Evolutionary conservation across 2,888 invertebrate genomes (phyloP).

Genomic region (Eupeodes latifasciatus): DNA sequence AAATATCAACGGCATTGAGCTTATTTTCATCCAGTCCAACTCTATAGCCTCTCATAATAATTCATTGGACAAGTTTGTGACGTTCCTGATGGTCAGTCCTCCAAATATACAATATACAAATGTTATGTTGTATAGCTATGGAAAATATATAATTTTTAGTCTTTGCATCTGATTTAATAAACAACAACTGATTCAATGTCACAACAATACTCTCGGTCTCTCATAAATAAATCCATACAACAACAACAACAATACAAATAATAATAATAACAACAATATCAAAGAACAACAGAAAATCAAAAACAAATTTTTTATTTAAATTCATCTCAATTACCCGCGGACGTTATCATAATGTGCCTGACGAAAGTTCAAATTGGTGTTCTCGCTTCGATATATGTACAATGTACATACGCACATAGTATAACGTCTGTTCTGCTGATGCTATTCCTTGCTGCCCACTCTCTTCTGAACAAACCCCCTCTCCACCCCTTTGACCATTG

Average conservation of each 20-base stretch:
- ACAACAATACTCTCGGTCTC: constrained; percentile 13
- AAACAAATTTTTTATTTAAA: constrained; percentile 36
- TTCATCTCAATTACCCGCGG: constrained; percentile 48
- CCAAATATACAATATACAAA: not conserved
- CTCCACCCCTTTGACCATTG: not conserved
- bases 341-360: constrained; percentile 46
- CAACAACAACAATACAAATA: not conserved
- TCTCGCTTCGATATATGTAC: constrained; percentile 11
- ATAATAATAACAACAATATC: not conserved
- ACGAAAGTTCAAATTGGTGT: constrained; percentile 51
- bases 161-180: constrained; percentile 32
- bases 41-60: not conserved
- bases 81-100: not conserved
- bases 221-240: constrained; percentile 5
- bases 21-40: not conserved
- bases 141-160: constrained; percentile 10
- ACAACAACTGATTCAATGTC: constrained; percentile 29
- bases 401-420: too few relatives aligned
- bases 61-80: not conserved
- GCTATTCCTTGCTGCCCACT: not conserved
- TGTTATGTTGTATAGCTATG: not conserved
- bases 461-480: too few relatives aligned
- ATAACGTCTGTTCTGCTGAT: constrained; percentile 21
- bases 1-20: not conserved
- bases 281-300: constrained; percentile 37